Percentiles rank a stretch among this genome's conserved stretches.
Evolutionary conservation across 2,888 invertebrate genomes (phyloP).

Genomic region (Gerosis bhagava): DNA sequence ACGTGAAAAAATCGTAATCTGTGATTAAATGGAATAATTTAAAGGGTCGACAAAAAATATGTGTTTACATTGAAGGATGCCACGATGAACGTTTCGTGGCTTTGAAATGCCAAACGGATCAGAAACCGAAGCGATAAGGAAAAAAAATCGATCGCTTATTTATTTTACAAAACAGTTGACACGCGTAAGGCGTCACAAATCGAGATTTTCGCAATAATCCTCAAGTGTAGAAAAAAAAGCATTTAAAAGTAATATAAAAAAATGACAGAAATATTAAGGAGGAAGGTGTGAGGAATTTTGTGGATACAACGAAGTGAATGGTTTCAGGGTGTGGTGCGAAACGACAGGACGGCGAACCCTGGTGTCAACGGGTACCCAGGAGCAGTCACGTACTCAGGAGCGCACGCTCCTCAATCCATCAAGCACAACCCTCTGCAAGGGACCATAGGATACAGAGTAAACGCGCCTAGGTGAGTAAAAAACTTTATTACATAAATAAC

Average conservation of each 20-base stretch:
- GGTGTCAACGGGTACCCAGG: constrained; percentile 83
- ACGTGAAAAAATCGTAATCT: too few relatives aligned
- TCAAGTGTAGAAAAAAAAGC: too few relatives aligned
- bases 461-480: constrained; percentile 86
- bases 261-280: too few relatives aligned
- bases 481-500: too few relatives aligned
- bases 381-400: constrained; percentile 72
- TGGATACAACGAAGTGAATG: constrained; percentile 57
- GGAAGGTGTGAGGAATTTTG: constrained; percentile 6
- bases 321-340: constrained; percentile 86
- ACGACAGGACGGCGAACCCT: constrained; percentile 87
- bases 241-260: too few relatives aligned
- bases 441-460: constrained; percentile 83
- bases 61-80: constrained; percentile 30
- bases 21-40: too few relatives aligned
- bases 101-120: constrained; percentile 44
- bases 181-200: too few relatives aligned
- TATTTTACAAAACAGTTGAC: too few relatives aligned
- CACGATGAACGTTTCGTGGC: constrained; percentile 64
- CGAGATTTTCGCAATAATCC: background rate
- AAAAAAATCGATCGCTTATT: constrained; percentile 44
- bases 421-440: constrained; percentile 77
- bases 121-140: constrained; percentile 49
- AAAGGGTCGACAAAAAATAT: too few relatives aligned
- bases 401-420: constrained; percentile 71